phyloP scores from a whole-genome alignment of 1,140 invertebrate genomes.

The Spodoptera litura region DNA sequence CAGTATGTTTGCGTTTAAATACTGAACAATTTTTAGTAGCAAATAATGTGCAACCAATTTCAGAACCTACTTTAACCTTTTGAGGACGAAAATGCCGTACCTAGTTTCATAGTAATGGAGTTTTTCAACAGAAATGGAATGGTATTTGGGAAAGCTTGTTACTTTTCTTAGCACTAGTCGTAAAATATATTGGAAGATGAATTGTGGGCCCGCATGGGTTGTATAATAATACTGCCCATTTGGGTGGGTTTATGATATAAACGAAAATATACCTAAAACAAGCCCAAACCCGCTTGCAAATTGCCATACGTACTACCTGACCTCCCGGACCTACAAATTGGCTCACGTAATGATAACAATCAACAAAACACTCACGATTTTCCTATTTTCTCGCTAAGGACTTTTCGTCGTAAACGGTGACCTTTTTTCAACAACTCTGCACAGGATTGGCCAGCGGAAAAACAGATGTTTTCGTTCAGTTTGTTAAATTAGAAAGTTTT shows the following conservation, averaged over 20 bases:
- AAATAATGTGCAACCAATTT: too few relatives aligned
- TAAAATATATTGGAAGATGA: conserved; percentile 45
- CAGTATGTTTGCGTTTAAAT: neutral
- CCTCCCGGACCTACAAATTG: conserved; percentile 34
- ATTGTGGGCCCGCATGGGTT: conserved; percentile 34
- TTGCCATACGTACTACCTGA: conserved; percentile 46
- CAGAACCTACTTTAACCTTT: too few relatives aligned
- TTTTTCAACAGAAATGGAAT: conserved; percentile 6
- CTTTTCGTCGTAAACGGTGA: conserved; percentile 31
- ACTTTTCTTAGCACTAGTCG: conserved; percentile 34
- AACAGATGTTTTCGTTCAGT: conserved; percentile 25
- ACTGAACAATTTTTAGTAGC: neutral
- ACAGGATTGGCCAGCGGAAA: neutral
- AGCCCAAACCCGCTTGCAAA: conserved; percentile 14
- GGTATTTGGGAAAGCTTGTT: conserved; percentile 27
- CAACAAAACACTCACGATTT: conserved; percentile 40
- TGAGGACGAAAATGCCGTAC: neutral
- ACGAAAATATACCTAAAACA: conserved; percentile 29
- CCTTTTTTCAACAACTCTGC: conserved; percentile 23
- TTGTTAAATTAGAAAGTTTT: conserved; percentile 25
- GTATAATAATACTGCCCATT: conserved; percentile 1
- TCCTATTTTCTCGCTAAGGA: conserved; percentile 22
- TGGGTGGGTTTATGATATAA: conserved; percentile 10
- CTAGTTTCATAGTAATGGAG: neutral
- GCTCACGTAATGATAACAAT: conserved; percentile 47